Conservation (phyloP, 1,140 invertebrate genomes). For the Papilio helenus region DNA sequence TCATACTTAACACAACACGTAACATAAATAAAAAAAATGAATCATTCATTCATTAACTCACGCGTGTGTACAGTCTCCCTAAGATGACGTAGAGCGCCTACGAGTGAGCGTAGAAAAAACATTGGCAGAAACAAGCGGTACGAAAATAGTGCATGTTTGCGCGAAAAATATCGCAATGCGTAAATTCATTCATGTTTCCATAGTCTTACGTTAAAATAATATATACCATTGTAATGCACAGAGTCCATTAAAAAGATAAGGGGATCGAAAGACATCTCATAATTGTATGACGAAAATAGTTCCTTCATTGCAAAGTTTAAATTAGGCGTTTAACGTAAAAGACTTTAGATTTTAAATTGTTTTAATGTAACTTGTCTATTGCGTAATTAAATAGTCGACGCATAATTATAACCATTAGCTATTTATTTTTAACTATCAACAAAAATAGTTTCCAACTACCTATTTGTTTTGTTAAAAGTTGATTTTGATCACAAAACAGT, state of each 20-base stretch:
- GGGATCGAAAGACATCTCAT: no score
- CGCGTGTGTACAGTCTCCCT: conserved; percentile 27
- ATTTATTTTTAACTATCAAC: no score
- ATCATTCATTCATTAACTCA: conserved; percentile 27
- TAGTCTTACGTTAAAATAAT: conserved; percentile 15
- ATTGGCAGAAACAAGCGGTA: conserved; percentile 40
- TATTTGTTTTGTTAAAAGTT: no score
- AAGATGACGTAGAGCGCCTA: conserved; percentile 27
- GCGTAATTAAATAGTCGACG: no score
- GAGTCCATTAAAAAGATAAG: neutral
- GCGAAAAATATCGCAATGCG: conserved; percentile 26
- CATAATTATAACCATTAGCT: no score
- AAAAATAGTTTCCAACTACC: no score
- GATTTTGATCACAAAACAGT: neutral
- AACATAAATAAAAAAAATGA: neutral
- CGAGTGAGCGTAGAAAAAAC: conserved; percentile 33
- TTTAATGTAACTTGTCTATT: no score
- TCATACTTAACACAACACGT: neutral
- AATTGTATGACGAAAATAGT: neutral
- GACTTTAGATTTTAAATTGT: no score
- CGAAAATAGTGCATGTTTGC: conserved; percentile 38
- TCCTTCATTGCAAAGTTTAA: neutral
- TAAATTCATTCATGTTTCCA: conserved; percentile 30
- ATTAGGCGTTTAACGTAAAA: no score
- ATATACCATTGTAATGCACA: neutral